Percentiles rank a stretch among this genome's conserved stretches.
These are phyloP conservation scores for Ginglymostoma cirratum DNA, from an alignment of 2,113 vertebrate genomes.

Conservation along the genomic window DNA sequence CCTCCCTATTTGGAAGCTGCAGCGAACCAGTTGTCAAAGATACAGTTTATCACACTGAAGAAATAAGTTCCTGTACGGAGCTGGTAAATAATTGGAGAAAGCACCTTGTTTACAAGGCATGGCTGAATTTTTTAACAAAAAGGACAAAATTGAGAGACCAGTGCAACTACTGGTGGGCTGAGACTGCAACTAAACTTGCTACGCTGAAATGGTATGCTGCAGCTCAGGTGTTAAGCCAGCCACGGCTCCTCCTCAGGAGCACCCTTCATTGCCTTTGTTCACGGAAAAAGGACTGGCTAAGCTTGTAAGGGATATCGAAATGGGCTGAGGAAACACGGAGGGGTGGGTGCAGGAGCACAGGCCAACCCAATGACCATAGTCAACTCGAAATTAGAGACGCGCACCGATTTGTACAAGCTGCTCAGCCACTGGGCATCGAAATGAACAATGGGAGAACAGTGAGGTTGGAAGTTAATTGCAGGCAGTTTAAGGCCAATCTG, in stretches of 20 bases:
- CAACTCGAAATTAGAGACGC: not conserved
- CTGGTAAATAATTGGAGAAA: slow-evolving; percentile 29
- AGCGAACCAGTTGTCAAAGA: slow-evolving; percentile 12
- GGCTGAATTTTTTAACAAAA: not conserved
- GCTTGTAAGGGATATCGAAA: not conserved
- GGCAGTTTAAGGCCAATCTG: not conserved
- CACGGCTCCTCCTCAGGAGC: not conserved
- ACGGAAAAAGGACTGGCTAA: not conserved
- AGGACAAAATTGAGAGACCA: not conserved
- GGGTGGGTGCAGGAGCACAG: not conserved
- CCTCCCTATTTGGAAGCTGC: slow-evolving; percentile 23
- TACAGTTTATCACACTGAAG: slow-evolving; percentile 27
- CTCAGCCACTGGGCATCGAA: not conserved
- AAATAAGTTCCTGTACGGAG: not conserved
- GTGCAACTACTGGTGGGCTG: not conserved
- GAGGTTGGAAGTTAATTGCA: not conserved
- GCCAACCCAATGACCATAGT: not conserved
- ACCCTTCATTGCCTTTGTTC: not conserved
- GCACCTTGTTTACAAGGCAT: slow-evolving; percentile 26
- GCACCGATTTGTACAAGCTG: not conserved
- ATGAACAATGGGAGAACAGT: not conserved
- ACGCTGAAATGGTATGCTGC: not conserved
- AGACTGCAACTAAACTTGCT: not conserved
- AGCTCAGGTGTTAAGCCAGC: not conserved
- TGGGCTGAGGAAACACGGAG: not conserved